Percentiles rank a stretch among this genome's conserved stretches.
phyloP scores from a whole-genome alignment of 1,140 invertebrate species.

The Battus philenor region DNA sequence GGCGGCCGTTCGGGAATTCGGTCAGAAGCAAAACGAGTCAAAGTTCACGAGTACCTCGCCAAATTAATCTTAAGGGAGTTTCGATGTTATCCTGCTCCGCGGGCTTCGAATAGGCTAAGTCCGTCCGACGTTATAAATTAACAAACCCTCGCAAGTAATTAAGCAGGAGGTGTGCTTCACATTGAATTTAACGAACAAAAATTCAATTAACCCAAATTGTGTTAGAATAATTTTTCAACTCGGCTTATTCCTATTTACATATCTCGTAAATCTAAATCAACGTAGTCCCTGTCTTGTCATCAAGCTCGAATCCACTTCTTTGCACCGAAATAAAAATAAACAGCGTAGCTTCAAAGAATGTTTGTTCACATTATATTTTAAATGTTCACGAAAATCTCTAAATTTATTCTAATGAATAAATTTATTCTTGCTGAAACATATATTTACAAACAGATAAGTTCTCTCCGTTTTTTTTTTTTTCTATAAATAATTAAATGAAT shows the following conservation, averaged over 20 bases:
- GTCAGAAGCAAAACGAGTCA: slow-evolving; percentile 70
- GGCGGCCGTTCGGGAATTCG: slow-evolving; percentile 59
- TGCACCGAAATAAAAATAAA: slow-evolving; percentile 21
- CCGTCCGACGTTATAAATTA: slow-evolving; percentile 67
- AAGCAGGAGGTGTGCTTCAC: slow-evolving; percentile 60
- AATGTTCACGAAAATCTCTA: not conserved
- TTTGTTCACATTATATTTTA: slow-evolving; percentile 14
- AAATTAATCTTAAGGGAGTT: slow-evolving; percentile 76
- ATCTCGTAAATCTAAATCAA: slow-evolving; percentile 46
- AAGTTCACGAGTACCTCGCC: slow-evolving; percentile 62
- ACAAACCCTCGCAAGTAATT: slow-evolving; percentile 67
- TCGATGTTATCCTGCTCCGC: slow-evolving; percentile 62
- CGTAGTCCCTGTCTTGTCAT: slow-evolving; percentile 24
- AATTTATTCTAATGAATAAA: too few species aligned
- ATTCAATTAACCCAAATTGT: slow-evolving; percentile 65
- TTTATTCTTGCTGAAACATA: too few species aligned
- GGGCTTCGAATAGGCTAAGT: slow-evolving; percentile 53
- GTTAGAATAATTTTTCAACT: slow-evolving; percentile 50
- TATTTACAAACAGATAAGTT: too few species aligned
- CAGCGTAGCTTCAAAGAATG: slow-evolving; percentile 14
- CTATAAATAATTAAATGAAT: too few species aligned
- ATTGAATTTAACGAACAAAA: slow-evolving; percentile 62
- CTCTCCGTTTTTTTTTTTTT: too few species aligned
- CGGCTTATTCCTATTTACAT: slow-evolving; percentile 40
- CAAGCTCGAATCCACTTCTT: slow-evolving; percentile 25